Percentiles rank a stretch among this genome's conserved stretches.
phyloP scores from a whole-genome alignment of 1,140 invertebrate species.

The Bombus vancouverensis region DNA sequence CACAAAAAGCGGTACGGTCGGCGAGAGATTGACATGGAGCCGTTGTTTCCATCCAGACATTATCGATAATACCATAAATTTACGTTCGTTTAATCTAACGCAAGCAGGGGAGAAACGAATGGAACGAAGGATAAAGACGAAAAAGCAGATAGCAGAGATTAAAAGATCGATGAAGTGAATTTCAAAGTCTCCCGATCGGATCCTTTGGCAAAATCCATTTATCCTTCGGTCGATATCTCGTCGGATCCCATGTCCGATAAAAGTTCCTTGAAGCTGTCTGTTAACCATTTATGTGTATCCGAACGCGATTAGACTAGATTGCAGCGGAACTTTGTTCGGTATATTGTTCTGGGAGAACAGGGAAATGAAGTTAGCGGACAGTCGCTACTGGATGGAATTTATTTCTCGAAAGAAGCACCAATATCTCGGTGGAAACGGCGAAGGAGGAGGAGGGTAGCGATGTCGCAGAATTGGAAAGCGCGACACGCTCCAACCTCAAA shows the following conservation, averaged over 20 bases:
- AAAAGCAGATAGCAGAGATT: neutral
- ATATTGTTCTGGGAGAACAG: neutral
- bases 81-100: neutral
- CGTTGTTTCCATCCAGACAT: neutral
- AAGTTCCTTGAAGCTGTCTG: neutral
- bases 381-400: conserved; percentile 28
- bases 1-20: neutral
- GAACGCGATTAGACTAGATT: neutral
- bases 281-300: neutral
- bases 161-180: conserved; percentile 33
- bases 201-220: conserved; percentile 18
- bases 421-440: neutral
- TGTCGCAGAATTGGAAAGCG: conserved; percentile 44
- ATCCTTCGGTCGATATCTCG: neutral
- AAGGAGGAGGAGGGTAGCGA: neutral
- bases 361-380: conserved; percentile 35
- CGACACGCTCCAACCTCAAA: conserved; percentile 49
- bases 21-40: neutral
- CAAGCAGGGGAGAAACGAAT: neutral
- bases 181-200: neutral
- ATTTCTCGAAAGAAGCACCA: conserved; percentile 21
- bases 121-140: neutral
- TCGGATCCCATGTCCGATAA: neutral
- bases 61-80: conserved; percentile 13
- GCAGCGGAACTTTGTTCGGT: neutral